Base-by-base conservation (phyloP, 1,140 invertebrate species). In the Bathynomus jamesi region DNA sequence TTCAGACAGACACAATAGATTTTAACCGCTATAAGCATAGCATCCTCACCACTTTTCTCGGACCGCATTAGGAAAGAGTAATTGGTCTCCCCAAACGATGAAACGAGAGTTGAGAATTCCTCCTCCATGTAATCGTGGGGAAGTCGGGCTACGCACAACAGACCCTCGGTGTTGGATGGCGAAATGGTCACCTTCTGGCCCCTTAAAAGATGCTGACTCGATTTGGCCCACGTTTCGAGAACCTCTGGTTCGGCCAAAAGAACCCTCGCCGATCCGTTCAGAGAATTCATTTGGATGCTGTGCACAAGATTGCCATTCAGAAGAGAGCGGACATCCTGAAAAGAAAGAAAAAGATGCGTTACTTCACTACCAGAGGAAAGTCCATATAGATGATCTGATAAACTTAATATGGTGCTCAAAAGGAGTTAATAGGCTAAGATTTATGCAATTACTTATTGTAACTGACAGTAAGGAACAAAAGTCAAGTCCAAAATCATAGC, bases 21-120 rank as follows among this genome's bases (percentile, higher is more conserved):
- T n/a, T n/a, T n/a, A n/a, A n/a, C n/a, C n/a, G n/a, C n/a, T n/a
- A n/a, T n/a, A n/a, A n/a, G n/a, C n/a, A n/a, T n/a, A n/a, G n/a
- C n/a, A n/a, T n/a, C 76, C 76, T 67, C 76, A 86, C 85, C 86
- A 77, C 83, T 86, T 67, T 82, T 80, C 76, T 86, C 84, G 71
- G 83, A 84, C 77, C 85, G 81, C 82, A 87, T 85, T 8, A 87
- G 80, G 78, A 87, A 87, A 71, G 81, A 82, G 67, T 82, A 83
- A 31, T 81, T 80, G 3, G 86, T 79, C 72, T 82, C 78, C 8
- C 86, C 86, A 78, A 83, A 84, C 61, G 80, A 78, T 2, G 79
- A 70, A 3, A 86, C 83, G 4, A 87, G 79, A 17, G 80, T 78
- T 3, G 77, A 73, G 73, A 88, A 86, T 63, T 86, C 82, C 27